These are phyloP conservation scores for Trichosurus vulpecula DNA, from an alignment of 2,797 vertebrate genomes.

Conservation along the genomic window DNA sequence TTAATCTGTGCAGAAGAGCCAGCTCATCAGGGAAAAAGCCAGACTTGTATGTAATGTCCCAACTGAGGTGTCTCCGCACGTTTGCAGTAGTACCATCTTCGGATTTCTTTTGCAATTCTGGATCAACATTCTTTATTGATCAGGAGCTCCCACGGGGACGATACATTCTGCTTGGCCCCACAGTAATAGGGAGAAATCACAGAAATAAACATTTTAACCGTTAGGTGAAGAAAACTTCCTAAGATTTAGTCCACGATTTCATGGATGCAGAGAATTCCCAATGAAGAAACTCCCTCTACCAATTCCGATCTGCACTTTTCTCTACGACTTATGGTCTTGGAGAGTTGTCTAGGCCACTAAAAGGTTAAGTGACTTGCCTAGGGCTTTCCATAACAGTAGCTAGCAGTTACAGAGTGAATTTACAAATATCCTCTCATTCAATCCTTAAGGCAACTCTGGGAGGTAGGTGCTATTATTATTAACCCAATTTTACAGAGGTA, in stretches of 20 bases:
- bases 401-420: not conserved
- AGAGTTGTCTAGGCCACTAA: not conserved
- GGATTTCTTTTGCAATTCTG: not conserved
- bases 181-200: not conserved
- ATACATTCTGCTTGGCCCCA: not conserved
- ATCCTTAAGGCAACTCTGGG: not conserved
- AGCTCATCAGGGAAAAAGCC: slow-evolving; percentile 15
- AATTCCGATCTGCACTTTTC: not conserved
- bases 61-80: not conserved
- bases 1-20: not conserved
- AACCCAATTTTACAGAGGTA: not conserved
- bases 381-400: not conserved
- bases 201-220: not conserved
- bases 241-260: not conserved
- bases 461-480: not conserved
- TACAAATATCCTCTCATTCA: not conserved
- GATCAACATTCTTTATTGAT: not conserved
- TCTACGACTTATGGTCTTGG: not conserved
- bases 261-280: not conserved
- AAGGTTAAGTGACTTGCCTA: not conserved
- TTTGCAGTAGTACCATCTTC: not conserved
- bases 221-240: not conserved
- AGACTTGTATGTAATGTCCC: not conserved
- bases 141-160: not conserved
- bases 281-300: not conserved